Base-by-base conservation (phyloP, 2,797 vertebrate species). In the Yasuhikotakia modesta region DNA sequence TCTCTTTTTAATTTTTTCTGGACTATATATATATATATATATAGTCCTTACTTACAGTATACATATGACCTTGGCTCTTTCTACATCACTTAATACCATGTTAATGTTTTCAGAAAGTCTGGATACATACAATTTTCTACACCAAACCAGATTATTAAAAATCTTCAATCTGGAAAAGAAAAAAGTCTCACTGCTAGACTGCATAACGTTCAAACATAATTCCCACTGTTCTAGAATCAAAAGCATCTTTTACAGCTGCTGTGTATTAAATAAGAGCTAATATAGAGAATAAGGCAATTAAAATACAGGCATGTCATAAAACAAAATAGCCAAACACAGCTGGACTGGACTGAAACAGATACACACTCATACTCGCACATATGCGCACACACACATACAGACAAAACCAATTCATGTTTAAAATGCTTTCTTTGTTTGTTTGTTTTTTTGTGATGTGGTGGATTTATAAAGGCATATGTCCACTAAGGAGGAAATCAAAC, bases 171-270 rank as follows among this genome's bases (percentile, higher is more conserved):
- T 73, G 63, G 52, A 67, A 76, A 84, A 79, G 72, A 80, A 85
- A 73, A 81, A 70, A 27, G n/a, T 70, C 65, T 60, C 58, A 64
- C 63, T 66, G 75, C 67, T 82, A 75, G 43, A 79, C 66, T 65
- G 43, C 53, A 60, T 43, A 70, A 63, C 57, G 22, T 72, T 63
- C 10, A 69, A 74, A 82, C 84, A 74, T 72, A 86, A 78, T 85
- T 84, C 74, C 61, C 75, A 86, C 88, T 80, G 82, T 70, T 85
- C 50, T 72, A 83, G 74, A 81, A 88, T 88, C 82, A 86, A 82
- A 89, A 87, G 87, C 86, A 52, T 87, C 71, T 83, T 84, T 80
- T 87, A 83, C 83, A 79, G 81, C 83, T 79, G 71, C 82, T 81
- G 63, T 70, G 71, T 78, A 81, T 86, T 76, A 84, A 83, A 85